phyloP scores from a whole-genome alignment of 2,113 vertebrate genomes.

The Oryzias melastigma region DNA sequence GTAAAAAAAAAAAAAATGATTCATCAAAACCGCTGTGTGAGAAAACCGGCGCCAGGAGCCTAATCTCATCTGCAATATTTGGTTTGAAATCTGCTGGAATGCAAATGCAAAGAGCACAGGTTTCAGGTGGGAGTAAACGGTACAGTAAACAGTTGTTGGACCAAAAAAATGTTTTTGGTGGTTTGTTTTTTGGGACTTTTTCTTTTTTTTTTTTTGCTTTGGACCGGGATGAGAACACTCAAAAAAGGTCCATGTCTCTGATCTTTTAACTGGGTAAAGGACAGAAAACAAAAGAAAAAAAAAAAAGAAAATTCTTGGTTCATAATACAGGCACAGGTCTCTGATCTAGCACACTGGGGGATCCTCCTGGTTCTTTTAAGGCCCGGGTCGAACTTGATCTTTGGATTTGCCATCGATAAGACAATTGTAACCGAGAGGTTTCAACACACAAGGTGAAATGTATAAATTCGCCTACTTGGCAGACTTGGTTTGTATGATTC shows the following conservation, averaged over 20 bases:
- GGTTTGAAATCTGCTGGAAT: constrained; percentile 70
- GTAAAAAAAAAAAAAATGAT: constrained; percentile 28
- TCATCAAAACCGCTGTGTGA: constrained; percentile 35
- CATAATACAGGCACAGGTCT: constrained; percentile 66
- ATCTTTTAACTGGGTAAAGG: constrained; percentile 42
- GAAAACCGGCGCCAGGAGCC: constrained; percentile 37
- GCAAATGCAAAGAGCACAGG: constrained; percentile 51
- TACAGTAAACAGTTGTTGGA: constrained; percentile 36
- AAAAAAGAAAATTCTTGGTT: constrained; percentile 35
- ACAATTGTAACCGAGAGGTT: background rate
- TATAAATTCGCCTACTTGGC: background rate
- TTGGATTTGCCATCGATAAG: constrained; percentile 19
- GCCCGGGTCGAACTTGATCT: constrained; percentile 29
- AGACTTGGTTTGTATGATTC: constrained; percentile 7
- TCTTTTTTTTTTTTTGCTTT: constrained; percentile 40
- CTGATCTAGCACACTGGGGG: constrained; percentile 50
- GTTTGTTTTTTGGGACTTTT: background rate
- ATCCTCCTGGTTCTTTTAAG: constrained; percentile 22
- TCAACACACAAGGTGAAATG: background rate
- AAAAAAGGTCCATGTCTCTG: constrained; percentile 64
- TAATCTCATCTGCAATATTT: constrained; percentile 71
- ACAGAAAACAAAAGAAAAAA: constrained; percentile 25
- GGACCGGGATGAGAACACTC: constrained; percentile 42
- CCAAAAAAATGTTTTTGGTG: constrained; percentile 9
- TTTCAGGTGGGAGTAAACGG: constrained; percentile 46